These are phyloP conservation scores for Corythornis vintsioides DNA, from an alignment of 2,113 vertebrate genomes.

Conservation along the genomic window DNA sequence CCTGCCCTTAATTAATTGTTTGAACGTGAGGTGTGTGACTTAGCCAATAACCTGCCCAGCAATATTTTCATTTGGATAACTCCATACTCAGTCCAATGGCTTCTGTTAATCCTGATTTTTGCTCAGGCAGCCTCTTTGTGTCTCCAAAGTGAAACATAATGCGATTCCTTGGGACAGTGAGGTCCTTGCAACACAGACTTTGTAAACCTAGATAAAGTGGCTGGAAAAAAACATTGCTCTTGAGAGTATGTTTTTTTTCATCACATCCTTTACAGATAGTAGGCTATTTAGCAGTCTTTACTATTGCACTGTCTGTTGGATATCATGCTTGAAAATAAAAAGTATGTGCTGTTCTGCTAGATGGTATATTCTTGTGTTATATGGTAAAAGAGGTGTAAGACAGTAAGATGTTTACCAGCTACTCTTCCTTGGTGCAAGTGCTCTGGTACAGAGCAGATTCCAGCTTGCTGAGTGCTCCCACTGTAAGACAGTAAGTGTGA, in stretches of 20 bases:
- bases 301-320: background rate
- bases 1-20: background rate
- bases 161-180: background rate
- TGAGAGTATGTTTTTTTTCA: background rate
- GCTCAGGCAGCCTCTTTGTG: background rate
- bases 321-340: background rate
- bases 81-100: background rate
- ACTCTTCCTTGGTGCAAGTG: background rate
- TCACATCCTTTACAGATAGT: background rate
- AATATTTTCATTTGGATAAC: background rate
- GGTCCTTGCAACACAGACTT: background rate
- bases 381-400: background rate
- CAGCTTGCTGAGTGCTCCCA: background rate
- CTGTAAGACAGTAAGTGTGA: background rate
- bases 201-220: background rate
- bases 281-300: background rate
- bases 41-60: background rate
- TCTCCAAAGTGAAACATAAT: background rate
- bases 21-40: background rate
- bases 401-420: background rate
- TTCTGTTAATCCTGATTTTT: background rate
- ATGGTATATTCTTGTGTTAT: background rate
- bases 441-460: background rate
- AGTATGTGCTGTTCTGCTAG: background rate
- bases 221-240: background rate